Evolutionary conservation across 2,113 vertebrate species (phyloP).

Genomic region (Pseudonaja textilis): DNA sequence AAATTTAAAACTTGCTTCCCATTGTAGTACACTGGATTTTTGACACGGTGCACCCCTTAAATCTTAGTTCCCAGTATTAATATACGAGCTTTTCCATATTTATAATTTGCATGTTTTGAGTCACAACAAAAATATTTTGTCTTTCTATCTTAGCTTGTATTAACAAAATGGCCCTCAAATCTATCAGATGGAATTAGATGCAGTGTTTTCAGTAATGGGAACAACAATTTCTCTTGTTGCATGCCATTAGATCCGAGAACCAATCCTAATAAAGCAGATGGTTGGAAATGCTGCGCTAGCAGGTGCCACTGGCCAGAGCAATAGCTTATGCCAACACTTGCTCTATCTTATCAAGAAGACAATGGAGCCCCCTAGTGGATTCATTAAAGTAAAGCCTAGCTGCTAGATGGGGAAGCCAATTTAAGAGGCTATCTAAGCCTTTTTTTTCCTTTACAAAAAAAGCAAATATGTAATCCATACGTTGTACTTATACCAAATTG

Average conservation of each 20-base stretch:
- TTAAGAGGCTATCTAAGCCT: neutral
- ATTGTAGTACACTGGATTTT: neutral
- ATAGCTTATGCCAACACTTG: neutral
- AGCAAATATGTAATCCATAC: constrained; percentile 23
- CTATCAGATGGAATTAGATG: neutral
- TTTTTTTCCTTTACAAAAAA: neutral
- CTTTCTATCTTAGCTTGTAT: neutral
- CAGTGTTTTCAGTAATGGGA: neutral
- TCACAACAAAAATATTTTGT: neutral
- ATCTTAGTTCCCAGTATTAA: neutral
- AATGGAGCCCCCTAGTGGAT: neutral
- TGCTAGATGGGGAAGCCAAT: neutral
- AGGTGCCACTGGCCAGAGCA: neutral
- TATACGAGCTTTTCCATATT: neutral
- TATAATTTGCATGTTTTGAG: neutral
- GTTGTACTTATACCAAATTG: constrained; percentile 21
- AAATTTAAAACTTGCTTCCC: neutral
- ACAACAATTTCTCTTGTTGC: neutral
- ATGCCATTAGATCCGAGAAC: neutral
- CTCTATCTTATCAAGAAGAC: neutral
- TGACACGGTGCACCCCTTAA: neutral
- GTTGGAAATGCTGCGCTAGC: neutral
- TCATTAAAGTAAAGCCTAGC: neutral
- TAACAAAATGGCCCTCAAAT: neutral
- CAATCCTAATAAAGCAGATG: neutral